Evolutionary conservation across 2,888 invertebrate genomes (phyloP).

Genomic region (Leucozona laternaria): DNA sequence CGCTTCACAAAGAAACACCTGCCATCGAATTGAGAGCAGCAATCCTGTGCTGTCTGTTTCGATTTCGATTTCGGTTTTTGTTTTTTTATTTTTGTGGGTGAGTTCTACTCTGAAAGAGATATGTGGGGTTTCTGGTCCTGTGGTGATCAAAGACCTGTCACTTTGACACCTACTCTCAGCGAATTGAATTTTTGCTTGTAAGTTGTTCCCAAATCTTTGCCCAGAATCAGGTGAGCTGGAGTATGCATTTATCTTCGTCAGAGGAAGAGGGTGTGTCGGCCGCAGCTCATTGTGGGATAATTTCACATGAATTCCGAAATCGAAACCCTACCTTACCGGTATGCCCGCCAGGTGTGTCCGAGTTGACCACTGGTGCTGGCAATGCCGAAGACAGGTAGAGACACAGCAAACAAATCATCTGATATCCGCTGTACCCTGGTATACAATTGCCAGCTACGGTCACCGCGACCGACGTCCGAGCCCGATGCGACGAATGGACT

Average conservation of each 20-base stretch:
- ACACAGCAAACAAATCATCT: constrained; percentile 39
- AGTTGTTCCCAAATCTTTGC: constrained; percentile 54
- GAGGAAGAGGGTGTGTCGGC: constrained; percentile 31
- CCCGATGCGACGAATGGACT: constrained; percentile 33
- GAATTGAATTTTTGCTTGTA: constrained; percentile 56
- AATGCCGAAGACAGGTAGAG: constrained; percentile 8
- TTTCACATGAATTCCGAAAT: constrained; percentile 41
- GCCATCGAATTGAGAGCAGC: constrained; percentile 59
- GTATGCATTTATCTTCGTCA: constrained; percentile 63
- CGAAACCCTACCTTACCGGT: constrained; percentile 25
- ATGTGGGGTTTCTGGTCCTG: constrained; percentile 45
- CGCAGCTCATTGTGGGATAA: constrained; percentile 49
- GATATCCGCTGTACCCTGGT: constrained; percentile 30
- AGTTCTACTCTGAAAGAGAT: constrained; percentile 41
- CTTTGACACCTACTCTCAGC: constrained; percentile 76
- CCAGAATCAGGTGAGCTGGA: constrained; percentile 67
- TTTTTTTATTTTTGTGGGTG: constrained; percentile 51
- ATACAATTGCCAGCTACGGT: background rate
- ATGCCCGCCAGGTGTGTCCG: constrained; percentile 35
- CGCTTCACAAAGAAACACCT: constrained; percentile 50
- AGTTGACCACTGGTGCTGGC: constrained; percentile 26
- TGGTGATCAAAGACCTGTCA: constrained; percentile 73
- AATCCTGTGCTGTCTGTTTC: constrained; percentile 45
- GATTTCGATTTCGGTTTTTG: constrained; percentile 1
- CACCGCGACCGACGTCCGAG: background rate